Evolutionary conservation across 2,888 invertebrate genomes (phyloP).

Genomic region (Polymixis flavicincta): DNA sequence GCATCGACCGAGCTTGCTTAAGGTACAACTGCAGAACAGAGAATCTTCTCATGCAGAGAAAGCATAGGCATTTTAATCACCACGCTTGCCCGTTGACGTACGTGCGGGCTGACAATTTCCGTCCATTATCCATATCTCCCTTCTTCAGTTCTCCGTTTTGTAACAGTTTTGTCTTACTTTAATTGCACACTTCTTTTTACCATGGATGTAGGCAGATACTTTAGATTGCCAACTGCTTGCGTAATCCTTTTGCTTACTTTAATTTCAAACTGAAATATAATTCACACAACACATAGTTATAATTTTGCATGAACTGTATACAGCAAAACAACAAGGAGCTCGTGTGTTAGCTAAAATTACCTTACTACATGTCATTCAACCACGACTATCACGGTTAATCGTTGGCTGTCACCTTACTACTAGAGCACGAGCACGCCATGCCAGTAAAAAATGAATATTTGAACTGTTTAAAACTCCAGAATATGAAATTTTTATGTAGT

Average conservation of each 20-base stretch:
- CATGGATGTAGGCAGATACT: too few species aligned
- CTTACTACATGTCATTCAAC: slow-evolving; percentile 4
- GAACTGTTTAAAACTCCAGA: not conserved
- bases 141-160: too few species aligned
- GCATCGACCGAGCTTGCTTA: too few species aligned
- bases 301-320: not conserved
- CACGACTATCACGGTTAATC: not conserved
- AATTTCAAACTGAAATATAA: not conserved
- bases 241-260: too few species aligned
- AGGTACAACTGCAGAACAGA: too few species aligned
- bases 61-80: too few species aligned
- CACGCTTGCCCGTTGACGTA: too few species aligned
- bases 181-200: not conserved
- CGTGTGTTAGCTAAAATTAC: not conserved
- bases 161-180: not conserved
- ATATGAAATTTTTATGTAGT: not conserved
- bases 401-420: not conserved
- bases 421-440: not conserved
- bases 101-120: too few species aligned
- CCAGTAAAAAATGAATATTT: not conserved
- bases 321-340: not conserved
- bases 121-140: too few species aligned
- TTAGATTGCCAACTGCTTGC: too few species aligned
- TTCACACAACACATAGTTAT: not conserved
- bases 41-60: too few species aligned